Conservation (phyloP, 2,113 vertebrate genomes). For the Gasterosteus nipponicus region DNA sequence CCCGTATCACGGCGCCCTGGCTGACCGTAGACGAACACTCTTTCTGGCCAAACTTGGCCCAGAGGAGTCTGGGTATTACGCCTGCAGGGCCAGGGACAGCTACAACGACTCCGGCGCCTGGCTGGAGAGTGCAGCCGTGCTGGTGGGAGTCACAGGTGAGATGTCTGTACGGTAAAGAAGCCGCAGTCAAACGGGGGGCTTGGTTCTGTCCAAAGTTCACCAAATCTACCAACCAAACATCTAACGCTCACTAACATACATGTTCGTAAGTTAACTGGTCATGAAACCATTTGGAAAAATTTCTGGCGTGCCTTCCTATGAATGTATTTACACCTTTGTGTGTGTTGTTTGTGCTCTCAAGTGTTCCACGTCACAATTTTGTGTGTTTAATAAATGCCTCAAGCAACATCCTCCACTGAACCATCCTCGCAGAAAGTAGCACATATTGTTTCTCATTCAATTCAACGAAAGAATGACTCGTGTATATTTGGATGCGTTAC, state of each 20-base stretch:
- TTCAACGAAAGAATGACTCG: too few species aligned
- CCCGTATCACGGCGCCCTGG: slow-evolving; percentile 8
- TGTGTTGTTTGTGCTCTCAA: slow-evolving; percentile 1
- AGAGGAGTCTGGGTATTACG: slow-evolving; percentile 72
- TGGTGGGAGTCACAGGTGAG: slow-evolving; percentile 70
- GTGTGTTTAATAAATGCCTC: slow-evolving; percentile 14
- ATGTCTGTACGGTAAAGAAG: neutral
- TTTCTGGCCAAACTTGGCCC: slow-evolving; percentile 55
- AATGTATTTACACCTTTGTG: neutral
- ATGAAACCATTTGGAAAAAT: neutral
- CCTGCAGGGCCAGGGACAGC: slow-evolving; percentile 76
- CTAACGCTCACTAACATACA: neutral
- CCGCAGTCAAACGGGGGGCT: neutral
- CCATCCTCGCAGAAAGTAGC: slow-evolving; percentile 45
- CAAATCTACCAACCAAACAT: neutral
- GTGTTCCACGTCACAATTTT: slow-evolving; percentile 6
- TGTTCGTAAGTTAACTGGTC: neutral
- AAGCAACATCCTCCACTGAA: slow-evolving; percentile 21
- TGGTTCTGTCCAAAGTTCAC: neutral
- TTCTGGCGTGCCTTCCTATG: neutral
- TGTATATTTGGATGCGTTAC: neutral
- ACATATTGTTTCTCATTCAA: neutral
- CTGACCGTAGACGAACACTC: slow-evolving; percentile 49
- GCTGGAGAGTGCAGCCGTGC: slow-evolving; percentile 69
- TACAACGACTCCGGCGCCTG: slow-evolving; percentile 73